A percentile compares a stretch with the other conserved stretches of the same genome.
These are phyloP conservation scores for Pangasius djambal DNA, from an alignment of 2,797 vertebrate genomes.

Conservation along the genomic window DNA sequence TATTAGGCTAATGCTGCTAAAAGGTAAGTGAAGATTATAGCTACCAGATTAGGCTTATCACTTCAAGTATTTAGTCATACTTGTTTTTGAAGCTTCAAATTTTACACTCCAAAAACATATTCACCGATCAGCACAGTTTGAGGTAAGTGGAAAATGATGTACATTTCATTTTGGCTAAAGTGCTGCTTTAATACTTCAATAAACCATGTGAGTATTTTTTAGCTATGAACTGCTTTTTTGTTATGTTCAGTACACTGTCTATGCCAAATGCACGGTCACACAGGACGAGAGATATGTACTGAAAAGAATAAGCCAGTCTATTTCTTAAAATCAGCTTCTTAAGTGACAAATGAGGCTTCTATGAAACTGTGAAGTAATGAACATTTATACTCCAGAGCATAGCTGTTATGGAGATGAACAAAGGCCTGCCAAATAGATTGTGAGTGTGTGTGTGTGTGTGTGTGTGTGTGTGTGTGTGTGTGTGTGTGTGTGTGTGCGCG, in stretches of 20 bases:
- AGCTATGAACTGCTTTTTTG: background rate
- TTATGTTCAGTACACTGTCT: too few species aligned
- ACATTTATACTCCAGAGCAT: slow-evolving; percentile 8
- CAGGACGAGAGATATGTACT: background rate
- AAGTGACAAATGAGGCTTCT: slow-evolving; percentile 15
- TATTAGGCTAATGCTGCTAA: background rate
- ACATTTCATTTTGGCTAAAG: background rate
- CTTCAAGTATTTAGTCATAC: background rate
- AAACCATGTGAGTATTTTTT: background rate
- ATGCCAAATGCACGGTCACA: background rate
- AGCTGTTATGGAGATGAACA: slow-evolving; percentile 22
- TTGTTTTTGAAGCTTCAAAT: background rate
- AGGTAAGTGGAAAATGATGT: background rate
- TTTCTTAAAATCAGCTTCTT: slow-evolving; percentile 10
- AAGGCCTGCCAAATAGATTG: slow-evolving; percentile 23
- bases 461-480: slow-evolving; percentile 42
- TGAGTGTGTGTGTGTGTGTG: slow-evolving; percentile 33
- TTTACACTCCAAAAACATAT: background rate
- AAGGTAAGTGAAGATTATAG: background rate
- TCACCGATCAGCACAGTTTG: background rate
- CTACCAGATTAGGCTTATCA: background rate
- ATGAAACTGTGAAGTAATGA: slow-evolving; percentile 27
- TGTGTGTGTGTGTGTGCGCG: slow-evolving; percentile 40
- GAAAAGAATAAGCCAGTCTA: background rate
- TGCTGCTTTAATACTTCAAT: background rate